A percentile compares a stretch with the other conserved stretches of the same genome.
phyloP scores from a whole-genome alignment of 2,797 vertebrate species.

The Pangasius krempfi region DNA sequence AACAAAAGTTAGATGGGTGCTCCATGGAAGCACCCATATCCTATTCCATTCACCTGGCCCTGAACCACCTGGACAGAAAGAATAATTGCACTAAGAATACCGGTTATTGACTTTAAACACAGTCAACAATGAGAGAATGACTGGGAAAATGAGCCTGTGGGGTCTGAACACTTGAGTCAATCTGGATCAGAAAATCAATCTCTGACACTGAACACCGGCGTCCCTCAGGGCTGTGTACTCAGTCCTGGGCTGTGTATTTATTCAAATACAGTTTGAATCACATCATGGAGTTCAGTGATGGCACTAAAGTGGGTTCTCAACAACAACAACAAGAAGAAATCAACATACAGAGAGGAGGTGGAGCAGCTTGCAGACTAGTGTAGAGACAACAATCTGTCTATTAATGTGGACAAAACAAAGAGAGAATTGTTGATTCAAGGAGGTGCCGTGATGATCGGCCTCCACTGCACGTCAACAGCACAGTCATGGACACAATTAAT shows the following conservation, averaged over 20 bases:
- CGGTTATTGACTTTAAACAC: not conserved
- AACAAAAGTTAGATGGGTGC: not conserved
- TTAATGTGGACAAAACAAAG: constrained; percentile 57
- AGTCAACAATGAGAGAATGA: too few relatives aligned
- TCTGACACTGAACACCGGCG: not conserved
- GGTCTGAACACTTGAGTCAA: not conserved
- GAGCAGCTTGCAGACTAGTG: constrained; percentile 82
- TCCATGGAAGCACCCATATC: not conserved
- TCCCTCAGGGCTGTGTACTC: not conserved
- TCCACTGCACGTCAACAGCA: not conserved
- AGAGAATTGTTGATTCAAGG: not conserved
- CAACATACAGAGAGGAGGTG: constrained; percentile 49
- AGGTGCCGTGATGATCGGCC: not conserved
- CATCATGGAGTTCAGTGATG: not conserved
- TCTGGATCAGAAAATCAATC: not conserved
- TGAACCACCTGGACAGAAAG: not conserved
- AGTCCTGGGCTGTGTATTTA: not conserved
- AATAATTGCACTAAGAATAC: not conserved
- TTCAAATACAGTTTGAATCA: not conserved
- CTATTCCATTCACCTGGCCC: not conserved
- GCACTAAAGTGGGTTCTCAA: not conserved
- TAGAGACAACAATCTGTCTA: constrained; percentile 77
- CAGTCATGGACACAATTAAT: not conserved
- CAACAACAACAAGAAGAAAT: not conserved
- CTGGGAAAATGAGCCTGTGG: not conserved